A percentile compares a stretch with the other conserved stretches of the same genome.
phyloP scores from a whole-genome alignment of 2,888 invertebrate genomes.

The Tridacna crocea region DNA sequence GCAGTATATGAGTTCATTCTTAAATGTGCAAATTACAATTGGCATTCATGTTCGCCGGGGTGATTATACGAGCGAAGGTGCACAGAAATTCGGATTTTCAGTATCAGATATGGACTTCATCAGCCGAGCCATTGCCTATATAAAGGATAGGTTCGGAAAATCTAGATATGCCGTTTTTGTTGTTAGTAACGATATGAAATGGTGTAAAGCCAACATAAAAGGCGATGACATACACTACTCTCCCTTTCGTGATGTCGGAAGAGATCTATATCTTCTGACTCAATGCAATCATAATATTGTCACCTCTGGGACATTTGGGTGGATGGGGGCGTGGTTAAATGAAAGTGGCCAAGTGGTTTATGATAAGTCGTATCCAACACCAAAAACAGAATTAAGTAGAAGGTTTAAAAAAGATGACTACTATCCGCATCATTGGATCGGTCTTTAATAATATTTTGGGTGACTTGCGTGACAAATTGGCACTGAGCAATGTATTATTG shows the following conservation, averaged over 20 bases:
- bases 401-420: no score
- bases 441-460: no score
- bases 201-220: constrained; percentile 9
- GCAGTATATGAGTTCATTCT: background rate
- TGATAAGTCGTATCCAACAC: no score
- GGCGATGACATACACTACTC: background rate
- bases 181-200: background rate
- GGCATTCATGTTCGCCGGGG: constrained; percentile 9
- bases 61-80: background rate
- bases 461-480: no score
- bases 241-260: background rate
- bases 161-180: background rate
- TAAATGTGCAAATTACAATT: background rate
- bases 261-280: constrained; percentile 5
- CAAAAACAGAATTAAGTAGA: no score
- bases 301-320: background rate
- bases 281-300: constrained; percentile 10
- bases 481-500: no score
- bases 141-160: background rate
- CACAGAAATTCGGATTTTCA: background rate
- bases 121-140: background rate
- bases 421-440: no score
- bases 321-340: background rate
- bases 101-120: background rate
- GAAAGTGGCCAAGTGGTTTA: no score